Conservation (phyloP, 2,113 vertebrate species). For the Cyanocitta stelleri region DNA sequence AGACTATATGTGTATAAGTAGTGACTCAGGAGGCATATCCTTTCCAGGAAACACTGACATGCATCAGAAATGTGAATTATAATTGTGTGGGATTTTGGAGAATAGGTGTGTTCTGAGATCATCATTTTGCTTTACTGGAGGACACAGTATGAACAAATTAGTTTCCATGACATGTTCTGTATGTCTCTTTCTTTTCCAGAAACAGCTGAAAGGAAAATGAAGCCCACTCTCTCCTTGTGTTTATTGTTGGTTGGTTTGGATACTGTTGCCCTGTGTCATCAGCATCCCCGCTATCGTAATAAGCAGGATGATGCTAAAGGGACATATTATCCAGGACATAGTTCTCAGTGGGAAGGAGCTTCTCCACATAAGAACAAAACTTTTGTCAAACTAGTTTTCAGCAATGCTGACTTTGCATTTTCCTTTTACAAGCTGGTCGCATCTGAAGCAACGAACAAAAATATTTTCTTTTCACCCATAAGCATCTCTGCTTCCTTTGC, state of each 20-base stretch:
- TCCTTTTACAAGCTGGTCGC: conserved; percentile 75
- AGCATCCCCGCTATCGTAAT: not conserved
- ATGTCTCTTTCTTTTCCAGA: conserved; percentile 28
- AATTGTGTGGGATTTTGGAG: not conserved
- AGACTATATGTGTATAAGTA: not conserved
- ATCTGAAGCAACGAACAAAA: conserved; percentile 15
- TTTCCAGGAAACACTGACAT: not conserved
- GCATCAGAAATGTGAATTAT: not conserved
- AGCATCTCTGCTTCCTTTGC: conserved; percentile 78
- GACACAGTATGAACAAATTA: not conserved
- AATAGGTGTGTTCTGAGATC: not conserved
- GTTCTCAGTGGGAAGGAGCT: not conserved
- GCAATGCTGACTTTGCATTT: conserved; percentile 78
- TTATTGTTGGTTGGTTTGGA: conserved; percentile 25
- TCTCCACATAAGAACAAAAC: not conserved
- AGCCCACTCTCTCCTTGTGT: not conserved
- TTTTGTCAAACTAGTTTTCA: conserved; percentile 7
- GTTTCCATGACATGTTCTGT: not conserved
- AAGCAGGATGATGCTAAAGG: not conserved
- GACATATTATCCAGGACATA: not conserved
- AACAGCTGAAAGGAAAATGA: conserved; percentile 29
- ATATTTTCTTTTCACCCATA: conserved; percentile 87
- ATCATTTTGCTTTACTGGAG: not conserved
- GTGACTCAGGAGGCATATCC: not conserved
- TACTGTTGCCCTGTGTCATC: not conserved